A percentile compares a stretch with the other conserved stretches of the same genome.
Evolutionary conservation across 2,888 invertebrate genomes (phyloP).

Genomic region (Microctonus brassicae): DNA sequence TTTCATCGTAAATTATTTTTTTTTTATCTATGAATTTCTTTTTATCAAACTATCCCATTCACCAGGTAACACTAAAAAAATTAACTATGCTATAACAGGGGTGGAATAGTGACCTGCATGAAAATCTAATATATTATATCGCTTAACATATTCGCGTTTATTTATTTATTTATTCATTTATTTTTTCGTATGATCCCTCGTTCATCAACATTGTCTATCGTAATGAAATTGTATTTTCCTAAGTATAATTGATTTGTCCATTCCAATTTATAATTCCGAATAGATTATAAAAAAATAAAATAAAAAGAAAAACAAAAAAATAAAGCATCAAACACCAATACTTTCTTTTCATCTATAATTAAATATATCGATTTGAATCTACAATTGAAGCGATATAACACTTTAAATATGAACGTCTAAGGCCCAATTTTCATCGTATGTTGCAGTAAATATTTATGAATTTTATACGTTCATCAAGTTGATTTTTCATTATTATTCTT

Average conservation of each 20-base stretch:
- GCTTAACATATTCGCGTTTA: background rate
- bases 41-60: background rate
- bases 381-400: background rate
- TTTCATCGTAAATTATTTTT: background rate
- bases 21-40: background rate
- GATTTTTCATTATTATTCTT: background rate
- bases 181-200: background rate
- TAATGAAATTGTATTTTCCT: background rate
- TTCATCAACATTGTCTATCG: background rate
- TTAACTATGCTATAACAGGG: background rate
- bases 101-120: background rate
- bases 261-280: background rate
- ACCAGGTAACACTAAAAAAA: background rate
- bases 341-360: too few relatives aligned
- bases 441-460: background rate
- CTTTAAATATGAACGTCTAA: background rate
- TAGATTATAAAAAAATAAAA: background rate
- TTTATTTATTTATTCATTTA: too few relatives aligned
- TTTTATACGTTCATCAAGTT: background rate
- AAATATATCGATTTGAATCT: background rate
- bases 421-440: background rate
- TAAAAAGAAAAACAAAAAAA: background rate
- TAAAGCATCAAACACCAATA: too few relatives aligned
- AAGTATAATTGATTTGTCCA: background rate
- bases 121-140: background rate